A percentile compares a stretch with the other conserved stretches of the same genome.
Evolutionary conservation across 2,888 invertebrate species (phyloP).

Genomic region (Nemotelus nigrinus): DNA sequence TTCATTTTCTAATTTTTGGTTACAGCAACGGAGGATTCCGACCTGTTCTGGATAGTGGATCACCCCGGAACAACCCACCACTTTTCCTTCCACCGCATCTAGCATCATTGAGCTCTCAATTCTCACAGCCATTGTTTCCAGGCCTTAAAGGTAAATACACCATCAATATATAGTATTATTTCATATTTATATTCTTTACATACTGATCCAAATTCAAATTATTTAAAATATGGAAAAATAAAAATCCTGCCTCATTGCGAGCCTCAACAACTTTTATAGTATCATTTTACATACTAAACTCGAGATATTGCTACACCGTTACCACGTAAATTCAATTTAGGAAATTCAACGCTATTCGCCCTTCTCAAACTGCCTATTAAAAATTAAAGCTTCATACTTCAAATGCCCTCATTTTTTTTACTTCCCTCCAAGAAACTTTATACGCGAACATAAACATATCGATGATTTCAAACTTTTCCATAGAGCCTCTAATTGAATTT

Average conservation of each 20-base stretch:
- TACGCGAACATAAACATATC: background rate
- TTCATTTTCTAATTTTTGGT: too few species aligned
- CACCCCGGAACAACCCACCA: conserved; percentile 72
- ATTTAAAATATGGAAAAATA: too few species aligned
- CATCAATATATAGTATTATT: background rate
- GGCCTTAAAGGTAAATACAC: conserved; percentile 75
- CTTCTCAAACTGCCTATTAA: background rate
- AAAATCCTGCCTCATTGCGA: too few species aligned
- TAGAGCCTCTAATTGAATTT: conserved; percentile 45
- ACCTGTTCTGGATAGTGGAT: conserved; percentile 69
- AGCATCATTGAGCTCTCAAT: conserved; percentile 75
- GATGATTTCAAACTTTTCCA: conserved; percentile 29
- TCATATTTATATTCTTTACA: background rate
- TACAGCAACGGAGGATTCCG: conserved; percentile 70
- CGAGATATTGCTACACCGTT: background rate
- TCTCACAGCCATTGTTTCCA: conserved; percentile 85
- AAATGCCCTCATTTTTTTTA: conserved; percentile 48
- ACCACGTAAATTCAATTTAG: background rate
- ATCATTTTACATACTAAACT: too few species aligned
- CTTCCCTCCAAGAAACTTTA: too few species aligned
- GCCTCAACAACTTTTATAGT: too few species aligned
- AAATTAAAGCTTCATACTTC: background rate
- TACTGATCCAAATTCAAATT: too few species aligned
- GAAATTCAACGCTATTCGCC: background rate
- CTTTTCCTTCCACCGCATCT: conserved; percentile 87